Percentiles rank a stretch among this genome's conserved stretches.
Evolutionary conservation across 2,888 invertebrate species (phyloP).

Genomic region (Camponotus fellah): DNA sequence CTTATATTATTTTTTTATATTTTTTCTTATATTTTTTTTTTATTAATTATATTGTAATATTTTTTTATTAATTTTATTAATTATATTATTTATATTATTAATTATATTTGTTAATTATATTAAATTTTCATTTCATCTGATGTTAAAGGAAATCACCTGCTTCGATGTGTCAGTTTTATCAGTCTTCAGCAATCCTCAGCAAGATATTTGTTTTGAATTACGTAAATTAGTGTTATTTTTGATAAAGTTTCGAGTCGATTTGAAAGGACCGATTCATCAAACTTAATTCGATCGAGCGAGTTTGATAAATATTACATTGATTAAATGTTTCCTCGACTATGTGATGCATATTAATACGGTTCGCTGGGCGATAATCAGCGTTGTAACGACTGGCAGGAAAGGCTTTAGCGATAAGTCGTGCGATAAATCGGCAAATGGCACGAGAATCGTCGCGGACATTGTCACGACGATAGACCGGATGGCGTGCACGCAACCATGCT

Average conservation of each 20-base stretch:
- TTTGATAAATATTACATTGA: not conserved
- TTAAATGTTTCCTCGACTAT: constrained; percentile 13
- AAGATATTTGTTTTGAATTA: not conserved
- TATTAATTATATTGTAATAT: too few relatives aligned
- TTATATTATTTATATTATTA: too few relatives aligned
- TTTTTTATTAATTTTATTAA: too few relatives aligned
- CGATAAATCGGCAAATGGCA: constrained; percentile 36
- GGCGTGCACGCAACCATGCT: constrained; percentile 45
- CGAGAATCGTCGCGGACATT: constrained; percentile 44
- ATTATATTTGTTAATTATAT: not conserved
- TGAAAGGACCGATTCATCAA: not conserved
- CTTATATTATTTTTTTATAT: too few relatives aligned
- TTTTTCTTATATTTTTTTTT: too few relatives aligned
- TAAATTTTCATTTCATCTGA: constrained; percentile 5
- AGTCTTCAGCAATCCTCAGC: too few relatives aligned
- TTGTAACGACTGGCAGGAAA: constrained; percentile 61
- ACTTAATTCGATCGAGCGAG: not conserved
- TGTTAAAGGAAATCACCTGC: not conserved
- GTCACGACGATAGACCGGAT: constrained; percentile 68
- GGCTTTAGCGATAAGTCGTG: constrained; percentile 59
- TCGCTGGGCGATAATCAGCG: constrained; percentile 32
- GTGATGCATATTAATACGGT: constrained; percentile 15
- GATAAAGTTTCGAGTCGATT: not conserved
- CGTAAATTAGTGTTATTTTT: not conserved
- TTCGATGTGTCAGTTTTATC: not conserved